phyloP scores from a whole-genome alignment of 2,888 invertebrate genomes.

The Rhamphomyia laevipes region DNA sequence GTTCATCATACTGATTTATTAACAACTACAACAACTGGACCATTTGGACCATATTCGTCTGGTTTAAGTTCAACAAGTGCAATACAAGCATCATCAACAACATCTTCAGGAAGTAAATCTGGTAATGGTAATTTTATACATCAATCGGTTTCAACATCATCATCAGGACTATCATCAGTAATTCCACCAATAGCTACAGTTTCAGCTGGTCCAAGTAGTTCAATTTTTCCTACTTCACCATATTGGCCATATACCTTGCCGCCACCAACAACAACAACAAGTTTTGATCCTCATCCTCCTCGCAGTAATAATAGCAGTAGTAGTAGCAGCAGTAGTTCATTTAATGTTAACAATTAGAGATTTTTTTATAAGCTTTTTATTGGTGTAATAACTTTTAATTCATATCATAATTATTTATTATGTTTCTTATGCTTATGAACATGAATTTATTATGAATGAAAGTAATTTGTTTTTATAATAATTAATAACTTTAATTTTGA shows the following conservation, averaged over 20 bases:
- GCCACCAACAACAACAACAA: constrained; percentile 23
- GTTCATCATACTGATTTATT: constrained; percentile 4
- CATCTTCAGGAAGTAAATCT: constrained; percentile 20
- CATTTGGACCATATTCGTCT: constrained; percentile 7
- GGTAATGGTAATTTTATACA: constrained; percentile 3
- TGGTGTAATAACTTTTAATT: neutral
- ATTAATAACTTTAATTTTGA: too few relatives aligned
- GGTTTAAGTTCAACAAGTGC: constrained; percentile 23
- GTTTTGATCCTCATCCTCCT: constrained; percentile 35
- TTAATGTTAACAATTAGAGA: neutral
- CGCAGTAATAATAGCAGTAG: constrained; percentile 37
- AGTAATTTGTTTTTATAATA: too few relatives aligned
- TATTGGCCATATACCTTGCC: constrained; percentile 43
- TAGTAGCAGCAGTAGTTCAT: constrained; percentile 34
- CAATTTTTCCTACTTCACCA: constrained; percentile 42
- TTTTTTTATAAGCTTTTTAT: neutral
- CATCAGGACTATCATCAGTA: constrained; percentile 7
- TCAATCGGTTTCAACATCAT: constrained; percentile 29
- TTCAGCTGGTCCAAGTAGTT: constrained; percentile 9
- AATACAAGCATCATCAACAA: constrained; percentile 23
- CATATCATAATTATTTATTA: too few relatives aligned
- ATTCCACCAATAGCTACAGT: constrained; percentile 7
- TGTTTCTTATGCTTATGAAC: too few relatives aligned
- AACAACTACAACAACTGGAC: constrained; percentile 14
- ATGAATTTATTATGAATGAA: too few relatives aligned